These are phyloP conservation scores for Lasioglossum villosulum DNA, from an alignment of 2,888 invertebrate genomes.

Conservation along the genomic window DNA sequence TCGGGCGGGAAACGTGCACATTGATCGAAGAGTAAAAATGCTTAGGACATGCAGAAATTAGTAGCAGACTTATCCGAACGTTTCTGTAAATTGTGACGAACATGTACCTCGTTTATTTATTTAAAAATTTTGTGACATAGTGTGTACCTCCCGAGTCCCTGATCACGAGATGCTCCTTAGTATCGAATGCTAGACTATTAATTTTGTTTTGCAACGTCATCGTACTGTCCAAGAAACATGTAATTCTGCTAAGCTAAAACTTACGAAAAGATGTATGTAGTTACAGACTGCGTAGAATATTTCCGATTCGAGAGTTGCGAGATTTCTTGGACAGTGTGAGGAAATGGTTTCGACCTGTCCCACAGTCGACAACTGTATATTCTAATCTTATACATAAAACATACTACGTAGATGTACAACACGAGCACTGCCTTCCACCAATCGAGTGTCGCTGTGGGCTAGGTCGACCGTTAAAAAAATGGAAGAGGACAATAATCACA, in stretches of 20 bases:
- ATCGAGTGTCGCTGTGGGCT: slow-evolving; percentile 75
- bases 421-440: slow-evolving; percentile 82
- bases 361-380: slow-evolving; percentile 71
- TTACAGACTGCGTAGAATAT: neutral
- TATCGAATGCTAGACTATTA: slow-evolving; percentile 13
- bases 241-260: neutral
- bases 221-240: neutral
- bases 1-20: neutral
- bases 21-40: neutral
- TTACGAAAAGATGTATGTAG: neutral
- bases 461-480: slow-evolving; percentile 67
- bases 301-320: neutral
- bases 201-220: neutral
- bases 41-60: neutral
- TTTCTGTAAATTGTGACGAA: neutral
- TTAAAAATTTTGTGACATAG: neutral
- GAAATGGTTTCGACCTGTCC: slow-evolving; percentile 64
- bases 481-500: neutral
- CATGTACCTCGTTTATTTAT: neutral
- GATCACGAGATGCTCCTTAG: neutral
- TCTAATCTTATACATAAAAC: slow-evolving; percentile 67
- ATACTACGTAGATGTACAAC: slow-evolving; percentile 65
- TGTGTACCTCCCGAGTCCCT: neutral
- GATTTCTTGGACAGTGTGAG: neutral
- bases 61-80: neutral